Evolutionary conservation across 2,888 invertebrate genomes (phyloP), one percentile per base, ranked within the genome.

Genomic region (Cenopis cana): DNA sequence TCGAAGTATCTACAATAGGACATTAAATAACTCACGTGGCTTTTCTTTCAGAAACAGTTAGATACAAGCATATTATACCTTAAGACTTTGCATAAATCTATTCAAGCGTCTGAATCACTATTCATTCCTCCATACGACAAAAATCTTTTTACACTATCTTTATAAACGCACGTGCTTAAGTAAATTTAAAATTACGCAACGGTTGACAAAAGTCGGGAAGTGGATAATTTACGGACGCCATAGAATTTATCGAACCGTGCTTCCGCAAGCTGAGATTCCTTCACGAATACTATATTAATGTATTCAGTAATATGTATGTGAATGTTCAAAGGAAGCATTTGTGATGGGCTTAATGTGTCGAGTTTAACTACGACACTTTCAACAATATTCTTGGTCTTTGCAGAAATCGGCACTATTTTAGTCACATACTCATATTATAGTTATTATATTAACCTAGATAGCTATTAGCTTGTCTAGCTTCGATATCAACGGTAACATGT

Each of bases 151-250:
- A 33, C 49, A 50, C 18, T 50, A 33, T 29, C 12, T 54, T 54
- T 54, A 64, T 60, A 65, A 54, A 41, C 54, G 14, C 20, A 20
- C 46, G 29, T 41, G 12, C 41, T 24, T 17, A n/a, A 56, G 54
- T 49, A 29, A 50, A 41, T 36, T 17, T 46, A 20, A 46, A 20
- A 46, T 49, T 50, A 46, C 29, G 50, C 46, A 57, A 46, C 4
- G 36, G 29, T 49, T 18, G 60, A 66, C 66, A 70, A 70, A 46
- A 50, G 36, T 36, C 36, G 46, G 70, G 70, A 71, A 61, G 55
- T 67, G 29, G 55, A 41, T 49, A 61, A 71, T 67, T 71, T 67
- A 71, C 55, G 61, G 24, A 36, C 10, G 29, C 67, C 46, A 67
- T 29, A 67, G 65, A 61, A 67, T 67, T 67, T 50, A 38, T 29